A percentile compares a stretch with the other conserved stretches of the same genome.
Conservation (phyloP, 2,113 vertebrate species). For the Megatriorchis doriae region DNA sequence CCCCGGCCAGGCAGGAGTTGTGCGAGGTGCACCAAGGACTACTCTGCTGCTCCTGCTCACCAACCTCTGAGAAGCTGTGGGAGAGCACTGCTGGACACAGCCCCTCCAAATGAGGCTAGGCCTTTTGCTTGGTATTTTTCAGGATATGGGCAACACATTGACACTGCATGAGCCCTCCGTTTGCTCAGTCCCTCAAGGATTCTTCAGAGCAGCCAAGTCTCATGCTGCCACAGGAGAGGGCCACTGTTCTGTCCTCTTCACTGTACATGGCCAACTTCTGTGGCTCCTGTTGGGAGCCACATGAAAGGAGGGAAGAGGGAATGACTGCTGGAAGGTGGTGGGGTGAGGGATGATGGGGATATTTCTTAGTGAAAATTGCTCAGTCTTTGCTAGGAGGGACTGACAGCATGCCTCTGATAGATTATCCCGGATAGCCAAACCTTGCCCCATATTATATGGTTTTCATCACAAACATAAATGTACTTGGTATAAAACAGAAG, state of each 20-base stretch:
- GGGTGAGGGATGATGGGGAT: not conserved
- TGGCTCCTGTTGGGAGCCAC: not conserved
- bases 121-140: not conserved
- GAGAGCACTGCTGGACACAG: not conserved
- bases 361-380: not conserved
- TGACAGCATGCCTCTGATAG: not conserved
- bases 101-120: not conserved
- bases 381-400: not conserved
- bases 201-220: not conserved
- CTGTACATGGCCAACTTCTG: not conserved
- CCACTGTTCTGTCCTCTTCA: not conserved
- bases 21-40: not conserved
- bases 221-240: not conserved
- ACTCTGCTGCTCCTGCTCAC: not conserved
- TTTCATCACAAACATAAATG: slow-evolving; percentile 64
- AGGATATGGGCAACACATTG: not conserved
- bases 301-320: not conserved
- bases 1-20: not conserved
- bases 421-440: not conserved
- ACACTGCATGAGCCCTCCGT: not conserved
- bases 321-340: not conserved
- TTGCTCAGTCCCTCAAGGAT: not conserved
- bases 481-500: slow-evolving; percentile 65
- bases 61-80: not conserved
- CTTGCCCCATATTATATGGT: slow-evolving; percentile 12